Evolutionary conservation across 2,113 vertebrate genomes (phyloP).

Genomic region (Epinephelus fuscoguttatus): DNA sequence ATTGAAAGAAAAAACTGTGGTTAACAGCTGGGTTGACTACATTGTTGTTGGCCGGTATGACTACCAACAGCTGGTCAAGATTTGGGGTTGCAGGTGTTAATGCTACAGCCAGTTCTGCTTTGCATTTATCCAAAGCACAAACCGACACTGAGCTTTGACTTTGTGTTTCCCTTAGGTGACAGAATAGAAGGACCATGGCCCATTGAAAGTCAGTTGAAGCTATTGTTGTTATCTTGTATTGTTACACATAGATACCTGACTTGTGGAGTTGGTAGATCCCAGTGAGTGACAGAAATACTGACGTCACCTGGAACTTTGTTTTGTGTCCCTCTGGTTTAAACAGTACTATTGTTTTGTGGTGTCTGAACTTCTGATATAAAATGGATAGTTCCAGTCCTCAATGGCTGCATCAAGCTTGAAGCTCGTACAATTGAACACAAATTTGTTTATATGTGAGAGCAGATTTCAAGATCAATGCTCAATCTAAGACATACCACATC

Average conservation of each 20-base stretch:
- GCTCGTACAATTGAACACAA: neutral
- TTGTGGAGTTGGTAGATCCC: neutral
- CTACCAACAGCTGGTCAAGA: slow-evolving; percentile 4
- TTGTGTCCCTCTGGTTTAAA: neutral
- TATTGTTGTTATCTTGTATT: slow-evolving; percentile 11
- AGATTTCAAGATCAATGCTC: neutral
- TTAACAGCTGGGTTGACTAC: slow-evolving; percentile 10
- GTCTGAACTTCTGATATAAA: neutral
- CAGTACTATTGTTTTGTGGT: slow-evolving; percentile 7
- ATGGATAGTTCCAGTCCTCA: neutral
- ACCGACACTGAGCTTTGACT: slow-evolving; percentile 53
- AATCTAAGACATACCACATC: neutral
- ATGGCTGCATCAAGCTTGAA: neutral
- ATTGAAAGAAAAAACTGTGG: neutral
- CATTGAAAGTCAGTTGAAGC: slow-evolving; percentile 33
- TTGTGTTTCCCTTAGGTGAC: slow-evolving; percentile 30
- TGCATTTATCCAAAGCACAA: slow-evolving; percentile 76
- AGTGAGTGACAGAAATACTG: slow-evolving; percentile 4
- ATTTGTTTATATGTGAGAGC: neutral
- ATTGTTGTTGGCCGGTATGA: neutral
- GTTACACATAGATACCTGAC: neutral
- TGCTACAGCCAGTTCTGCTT: slow-evolving; percentile 58
- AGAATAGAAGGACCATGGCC: slow-evolving; percentile 1
- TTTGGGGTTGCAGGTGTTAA: slow-evolving; percentile 64
- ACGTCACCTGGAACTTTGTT: neutral